phyloP scores from a whole-genome alignment of 2,113 vertebrate genomes.

The Vulpes ferrilata region DNA sequence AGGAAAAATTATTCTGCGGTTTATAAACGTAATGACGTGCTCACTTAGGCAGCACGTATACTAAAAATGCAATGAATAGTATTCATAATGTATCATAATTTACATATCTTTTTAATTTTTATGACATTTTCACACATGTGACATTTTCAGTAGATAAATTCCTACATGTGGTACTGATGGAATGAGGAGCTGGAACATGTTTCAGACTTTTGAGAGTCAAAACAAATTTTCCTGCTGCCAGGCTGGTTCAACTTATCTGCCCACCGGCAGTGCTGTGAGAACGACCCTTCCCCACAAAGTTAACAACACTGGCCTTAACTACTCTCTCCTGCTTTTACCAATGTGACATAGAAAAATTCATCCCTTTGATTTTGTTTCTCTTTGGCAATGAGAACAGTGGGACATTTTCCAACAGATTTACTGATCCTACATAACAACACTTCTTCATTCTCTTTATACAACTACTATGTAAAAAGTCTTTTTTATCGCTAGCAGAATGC shows the following conservation, averaged over 20 bases:
- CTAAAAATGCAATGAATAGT: background rate
- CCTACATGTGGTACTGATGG: background rate
- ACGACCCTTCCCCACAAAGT: fast-evolving
- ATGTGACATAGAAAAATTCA: background rate
- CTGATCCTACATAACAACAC: background rate
- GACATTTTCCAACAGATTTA: background rate
- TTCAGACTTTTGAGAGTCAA: background rate
- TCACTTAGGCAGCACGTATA: background rate
- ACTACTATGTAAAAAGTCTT: background rate
- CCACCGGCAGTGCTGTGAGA: background rate
- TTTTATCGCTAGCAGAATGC: background rate
- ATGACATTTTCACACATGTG: background rate
- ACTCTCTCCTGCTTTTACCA: background rate
- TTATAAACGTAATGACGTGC: background rate
- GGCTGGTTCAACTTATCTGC: background rate
- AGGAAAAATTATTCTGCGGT: background rate
- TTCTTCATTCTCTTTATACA: too few relatives aligned
- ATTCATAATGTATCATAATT: background rate
- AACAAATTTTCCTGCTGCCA: too few relatives aligned
- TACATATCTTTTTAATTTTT: background rate
- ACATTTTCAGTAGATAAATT: background rate
- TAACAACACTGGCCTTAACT: fast-evolving
- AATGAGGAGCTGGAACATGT: background rate
- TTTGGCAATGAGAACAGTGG: background rate
- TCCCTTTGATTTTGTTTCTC: background rate